A percentile compares a stretch with the other conserved stretches of the same genome.
Evolutionary conservation across 2,888 invertebrate genomes (phyloP).

Genomic region (Eupsilia transversa): DNA sequence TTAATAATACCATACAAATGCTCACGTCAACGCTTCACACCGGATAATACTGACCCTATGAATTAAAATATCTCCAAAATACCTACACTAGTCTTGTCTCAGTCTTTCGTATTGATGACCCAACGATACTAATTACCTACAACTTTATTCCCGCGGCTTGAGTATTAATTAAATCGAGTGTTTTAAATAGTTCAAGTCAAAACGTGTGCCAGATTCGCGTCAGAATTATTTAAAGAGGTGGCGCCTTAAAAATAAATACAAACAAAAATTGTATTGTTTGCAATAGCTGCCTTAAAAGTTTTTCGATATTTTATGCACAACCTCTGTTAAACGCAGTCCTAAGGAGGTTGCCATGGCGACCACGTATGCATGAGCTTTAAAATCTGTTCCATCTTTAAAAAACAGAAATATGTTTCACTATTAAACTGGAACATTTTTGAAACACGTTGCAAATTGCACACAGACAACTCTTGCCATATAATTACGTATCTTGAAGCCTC

Average conservation of each 20-base stretch:
- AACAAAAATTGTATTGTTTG: neutral
- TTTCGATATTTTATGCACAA: constrained; percentile 26
- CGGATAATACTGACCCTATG: constrained; percentile 57
- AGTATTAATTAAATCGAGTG: constrained; percentile 21
- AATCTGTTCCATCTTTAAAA: neutral
- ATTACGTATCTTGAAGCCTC: constrained; percentile 30
- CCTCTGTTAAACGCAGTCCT: neutral
- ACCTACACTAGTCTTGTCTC: constrained; percentile 74
- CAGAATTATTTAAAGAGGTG: neutral
- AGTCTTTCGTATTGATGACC: constrained; percentile 69
- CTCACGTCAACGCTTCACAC: constrained; percentile 10
- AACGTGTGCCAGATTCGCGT: neutral
- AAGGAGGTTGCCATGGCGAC: neutral
- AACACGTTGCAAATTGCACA: neutral
- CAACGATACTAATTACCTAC: constrained; percentile 50
- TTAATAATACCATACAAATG: constrained; percentile 29
- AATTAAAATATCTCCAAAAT: constrained; percentile 66
- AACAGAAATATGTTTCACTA: neutral
- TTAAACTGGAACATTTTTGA: constrained; percentile 1
- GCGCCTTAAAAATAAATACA: neutral
- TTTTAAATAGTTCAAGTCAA: neutral
- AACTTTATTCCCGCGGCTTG: constrained; percentile 40
- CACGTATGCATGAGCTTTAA: neutral
- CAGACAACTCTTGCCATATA: neutral
- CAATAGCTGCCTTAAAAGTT: constrained; percentile 30